Evolutionary conservation across 2,888 invertebrate species (phyloP).

Genomic region (Hydriomena furcata): DNA sequence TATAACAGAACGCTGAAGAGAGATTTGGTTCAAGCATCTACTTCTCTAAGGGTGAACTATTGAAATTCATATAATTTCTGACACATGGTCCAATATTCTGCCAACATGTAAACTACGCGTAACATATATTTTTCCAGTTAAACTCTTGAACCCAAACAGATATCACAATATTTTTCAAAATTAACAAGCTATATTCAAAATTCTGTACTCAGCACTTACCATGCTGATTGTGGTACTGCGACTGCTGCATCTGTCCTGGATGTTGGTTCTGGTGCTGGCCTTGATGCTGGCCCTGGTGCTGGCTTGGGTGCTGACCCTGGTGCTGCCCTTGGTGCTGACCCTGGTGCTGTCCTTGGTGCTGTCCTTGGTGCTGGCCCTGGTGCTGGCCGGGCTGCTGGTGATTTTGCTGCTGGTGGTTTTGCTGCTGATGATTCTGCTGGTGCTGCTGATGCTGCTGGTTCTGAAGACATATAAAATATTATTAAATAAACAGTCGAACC

Average conservation of each 20-base stretch:
- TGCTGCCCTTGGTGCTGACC: conserved; percentile 31
- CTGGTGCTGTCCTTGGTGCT: conserved; percentile 59
- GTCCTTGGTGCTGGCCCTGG: conserved; percentile 43
- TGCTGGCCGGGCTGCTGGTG: conserved; percentile 62
- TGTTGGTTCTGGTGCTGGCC: conserved; percentile 33
- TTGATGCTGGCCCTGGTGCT: conserved; percentile 42
- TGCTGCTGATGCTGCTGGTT: conserved; percentile 51
- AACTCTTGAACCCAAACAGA: too few relatives aligned
- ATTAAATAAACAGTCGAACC: too few relatives aligned
- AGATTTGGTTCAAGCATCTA: too few relatives aligned
- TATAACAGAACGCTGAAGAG: too few relatives aligned
- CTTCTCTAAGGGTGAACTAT: too few relatives aligned
- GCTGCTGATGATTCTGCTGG: conserved; percentile 45
- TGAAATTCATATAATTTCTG: too few relatives aligned
- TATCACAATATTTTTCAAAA: too few relatives aligned
- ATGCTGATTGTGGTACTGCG: conserved; percentile 30
- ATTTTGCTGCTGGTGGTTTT: conserved; percentile 51
- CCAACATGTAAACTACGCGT: too few relatives aligned
- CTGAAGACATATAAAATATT: conserved; percentile 25
- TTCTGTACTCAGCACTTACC: conserved; percentile 22
- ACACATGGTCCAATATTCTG: too few relatives aligned
- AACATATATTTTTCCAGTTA: too few relatives aligned
- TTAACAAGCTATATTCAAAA: too few relatives aligned
- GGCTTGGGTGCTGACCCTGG: conserved; percentile 41
- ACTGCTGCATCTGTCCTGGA: conserved; percentile 31